Percentiles rank a stretch among this genome's conserved stretches.
Conservation (phyloP, 2,113 vertebrate genomes). For the Ailurus styani region DNA sequence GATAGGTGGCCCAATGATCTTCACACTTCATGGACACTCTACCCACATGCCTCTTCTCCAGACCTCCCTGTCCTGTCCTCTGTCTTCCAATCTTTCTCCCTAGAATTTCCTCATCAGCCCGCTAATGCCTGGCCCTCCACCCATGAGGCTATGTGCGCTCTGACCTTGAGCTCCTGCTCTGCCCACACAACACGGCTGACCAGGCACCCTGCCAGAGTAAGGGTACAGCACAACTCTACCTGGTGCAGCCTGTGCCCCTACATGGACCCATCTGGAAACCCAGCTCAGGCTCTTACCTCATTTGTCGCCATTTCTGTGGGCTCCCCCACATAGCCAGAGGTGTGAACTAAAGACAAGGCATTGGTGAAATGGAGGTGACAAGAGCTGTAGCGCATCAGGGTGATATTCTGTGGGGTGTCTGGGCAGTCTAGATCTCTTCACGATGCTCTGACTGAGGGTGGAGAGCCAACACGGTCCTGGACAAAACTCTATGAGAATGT, state of each 20-base stretch:
- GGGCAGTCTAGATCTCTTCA: not conserved
- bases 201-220: not conserved
- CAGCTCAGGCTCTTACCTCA: not conserved
- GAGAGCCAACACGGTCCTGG: not conserved
- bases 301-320: not conserved
- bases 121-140: not conserved
- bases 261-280: not conserved
- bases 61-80: not conserved
- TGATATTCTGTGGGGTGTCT: not conserved
- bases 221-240: not conserved
- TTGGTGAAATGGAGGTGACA: not conserved
- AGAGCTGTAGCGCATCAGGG: not conserved
- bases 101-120: no score
- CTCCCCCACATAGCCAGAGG: not conserved
- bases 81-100: not conserved
- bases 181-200: not conserved
- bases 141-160: not conserved
- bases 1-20: not conserved
- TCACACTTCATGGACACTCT: not conserved
- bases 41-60: not conserved
- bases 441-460: not conserved
- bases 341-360: not conserved
- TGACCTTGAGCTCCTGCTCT: not conserved
- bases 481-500: not conserved
- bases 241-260: not conserved